Percentiles rank a stretch among this genome's conserved stretches.
Conservation (phyloP, 2,113 vertebrate species). For the Coturnix japonica region DNA sequence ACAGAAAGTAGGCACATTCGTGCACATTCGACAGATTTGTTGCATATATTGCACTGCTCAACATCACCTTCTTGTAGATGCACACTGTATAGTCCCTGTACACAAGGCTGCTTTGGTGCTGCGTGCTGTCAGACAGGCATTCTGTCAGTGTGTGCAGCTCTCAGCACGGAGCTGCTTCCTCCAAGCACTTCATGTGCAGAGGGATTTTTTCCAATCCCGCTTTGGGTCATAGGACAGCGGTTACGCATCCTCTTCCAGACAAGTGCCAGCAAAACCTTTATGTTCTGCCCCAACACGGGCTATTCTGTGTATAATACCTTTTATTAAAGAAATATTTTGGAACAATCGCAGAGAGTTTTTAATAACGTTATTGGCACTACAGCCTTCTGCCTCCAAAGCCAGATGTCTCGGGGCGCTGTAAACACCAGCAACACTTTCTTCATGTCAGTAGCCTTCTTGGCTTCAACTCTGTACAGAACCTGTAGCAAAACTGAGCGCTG, state of each 20-base stretch:
- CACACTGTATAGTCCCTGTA: not conserved
- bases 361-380: constrained; percentile 45
- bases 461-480: constrained; percentile 59
- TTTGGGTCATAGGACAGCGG: constrained; percentile 1
- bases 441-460: constrained; percentile 17
- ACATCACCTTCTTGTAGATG: not conserved
- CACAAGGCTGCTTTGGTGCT: not conserved
- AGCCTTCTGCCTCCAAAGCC: constrained; percentile 38
- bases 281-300: not conserved
- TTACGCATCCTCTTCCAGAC: constrained; percentile 29
- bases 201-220: not conserved
- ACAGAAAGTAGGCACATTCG: not conserved
- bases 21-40: not conserved
- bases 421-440: constrained; percentile 60
- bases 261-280: constrained; percentile 51
- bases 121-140: not conserved
- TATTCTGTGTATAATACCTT: constrained; percentile 23
- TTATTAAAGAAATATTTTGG: constrained; percentile 65
- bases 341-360: constrained; percentile 39
- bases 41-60: not conserved
- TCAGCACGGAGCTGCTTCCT: not conserved
- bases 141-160: not conserved
- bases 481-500: not conserved
- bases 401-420: constrained; percentile 55
- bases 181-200: constrained; percentile 8